A percentile compares a stretch with the other conserved stretches of the same genome.
phyloP scores from a whole-genome alignment of 2,113 vertebrate genomes.

The Mungos mungo region DNA sequence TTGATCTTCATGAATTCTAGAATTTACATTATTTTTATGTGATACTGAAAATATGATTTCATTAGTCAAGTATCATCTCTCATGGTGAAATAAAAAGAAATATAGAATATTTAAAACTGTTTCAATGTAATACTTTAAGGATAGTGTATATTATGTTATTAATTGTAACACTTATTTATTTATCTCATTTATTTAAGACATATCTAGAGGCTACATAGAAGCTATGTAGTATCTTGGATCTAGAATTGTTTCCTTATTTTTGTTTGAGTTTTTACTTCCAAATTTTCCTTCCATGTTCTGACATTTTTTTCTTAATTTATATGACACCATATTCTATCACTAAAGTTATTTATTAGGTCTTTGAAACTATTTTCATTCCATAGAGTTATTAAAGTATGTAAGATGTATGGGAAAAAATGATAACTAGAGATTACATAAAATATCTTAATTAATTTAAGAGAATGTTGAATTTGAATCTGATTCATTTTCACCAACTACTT shows the following conservation, averaged over 20 bases:
- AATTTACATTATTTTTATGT: neutral
- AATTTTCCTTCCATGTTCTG: neutral
- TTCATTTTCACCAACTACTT: neutral
- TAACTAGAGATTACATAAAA: neutral
- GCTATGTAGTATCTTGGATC: neutral
- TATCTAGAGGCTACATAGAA: neutral
- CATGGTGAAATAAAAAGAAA: neutral
- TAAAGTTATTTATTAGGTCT: neutral
- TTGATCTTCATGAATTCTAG: neutral
- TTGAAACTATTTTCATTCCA: neutral
- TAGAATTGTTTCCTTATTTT: neutral
- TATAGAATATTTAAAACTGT: neutral
- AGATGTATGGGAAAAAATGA: neutral
- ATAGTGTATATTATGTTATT: neutral
- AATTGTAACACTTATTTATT: neutral
- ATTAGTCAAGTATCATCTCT: neutral
- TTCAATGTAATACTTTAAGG: neutral
- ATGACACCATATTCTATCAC: neutral
- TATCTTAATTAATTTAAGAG: neutral
- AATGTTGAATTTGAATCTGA: neutral
- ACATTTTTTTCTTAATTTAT: neutral
- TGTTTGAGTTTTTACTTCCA: neutral
- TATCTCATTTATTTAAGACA: neutral
- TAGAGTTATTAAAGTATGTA: neutral
- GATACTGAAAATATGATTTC: conserved; percentile 1